Percentiles rank a stretch among this genome's conserved stretches.
Evolutionary conservation across 1,140 invertebrate genomes (phyloP).

Genomic region (Armadillidium nasatum): DNA sequence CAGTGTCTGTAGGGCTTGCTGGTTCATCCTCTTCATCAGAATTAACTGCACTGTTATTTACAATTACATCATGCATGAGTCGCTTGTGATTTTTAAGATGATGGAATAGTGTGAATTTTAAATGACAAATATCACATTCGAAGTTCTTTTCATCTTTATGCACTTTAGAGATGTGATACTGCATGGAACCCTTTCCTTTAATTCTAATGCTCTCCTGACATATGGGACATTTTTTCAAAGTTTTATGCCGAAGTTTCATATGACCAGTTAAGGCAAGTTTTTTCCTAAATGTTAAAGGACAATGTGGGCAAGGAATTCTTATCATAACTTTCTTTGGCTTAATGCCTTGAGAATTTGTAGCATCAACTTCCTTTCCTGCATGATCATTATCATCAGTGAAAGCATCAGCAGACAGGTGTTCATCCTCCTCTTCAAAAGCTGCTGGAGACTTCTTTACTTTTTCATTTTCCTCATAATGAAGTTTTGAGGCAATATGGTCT

Average conservation of each 20-base stretch:
- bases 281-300: constrained; percentile 37
- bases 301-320: constrained; percentile 12
- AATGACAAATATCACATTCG: constrained; percentile 39
- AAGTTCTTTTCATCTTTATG: constrained; percentile 37
- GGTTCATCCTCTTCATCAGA: constrained; percentile 18
- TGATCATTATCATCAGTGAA: neutral
- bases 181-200: constrained; percentile 41
- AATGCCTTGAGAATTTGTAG: neutral
- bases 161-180: constrained; percentile 41
- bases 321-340: neutral
- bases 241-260: constrained; percentile 37
- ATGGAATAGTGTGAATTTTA: constrained; percentile 38
- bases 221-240: constrained; percentile 39
- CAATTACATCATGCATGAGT: constrained; percentile 18
- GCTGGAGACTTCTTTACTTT: neutral
- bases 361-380: neutral
- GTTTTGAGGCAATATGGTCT: neutral
- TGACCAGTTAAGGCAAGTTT: constrained; percentile 36
- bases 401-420: neutral
- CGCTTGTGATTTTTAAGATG: constrained; percentile 42
- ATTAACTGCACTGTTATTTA: neutral
- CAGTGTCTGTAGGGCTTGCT: neutral
- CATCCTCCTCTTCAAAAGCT: neutral
- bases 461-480: too few species aligned
- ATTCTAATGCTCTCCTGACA: constrained; percentile 40